phyloP scores from a whole-genome alignment of 2,888 invertebrate genomes.

The Lagria hirta region DNA sequence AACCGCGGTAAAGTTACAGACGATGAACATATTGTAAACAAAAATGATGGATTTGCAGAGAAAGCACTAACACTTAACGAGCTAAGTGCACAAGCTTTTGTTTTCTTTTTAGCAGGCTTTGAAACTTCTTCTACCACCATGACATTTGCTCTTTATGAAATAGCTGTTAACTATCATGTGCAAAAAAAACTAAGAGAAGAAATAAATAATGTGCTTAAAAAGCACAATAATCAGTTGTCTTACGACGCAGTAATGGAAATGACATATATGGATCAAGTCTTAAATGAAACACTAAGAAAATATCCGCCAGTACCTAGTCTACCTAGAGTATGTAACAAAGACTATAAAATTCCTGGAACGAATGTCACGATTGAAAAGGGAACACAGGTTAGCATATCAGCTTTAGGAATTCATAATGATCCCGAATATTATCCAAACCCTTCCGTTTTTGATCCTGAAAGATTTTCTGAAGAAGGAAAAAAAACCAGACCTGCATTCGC shows the following conservation, averaged over 20 bases:
- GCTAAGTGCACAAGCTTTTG: conserved; percentile 28
- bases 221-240: conserved; percentile 32
- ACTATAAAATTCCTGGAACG: conserved; percentile 22
- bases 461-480: conserved; percentile 43
- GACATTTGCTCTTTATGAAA: conserved; percentile 36
- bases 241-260: conserved; percentile 38
- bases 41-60: conserved; percentile 8
- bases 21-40: conserved; percentile 28
- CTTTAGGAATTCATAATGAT: conserved; percentile 43
- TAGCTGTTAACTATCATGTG: conserved; percentile 33
- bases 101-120: conserved; percentile 38
- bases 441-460: conserved; percentile 41
- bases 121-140: conserved; percentile 39
- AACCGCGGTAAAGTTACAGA: conserved; percentile 42
- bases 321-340: conserved; percentile 23
- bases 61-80: conserved; percentile 25
- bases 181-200: conserved; percentile 36
- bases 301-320: conserved; percentile 22
- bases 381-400: conserved; percentile 32
- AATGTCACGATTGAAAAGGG: conserved; percentile 18
- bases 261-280: conserved; percentile 35
- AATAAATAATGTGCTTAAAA: conserved; percentile 28
- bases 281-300: conserved; percentile 33
- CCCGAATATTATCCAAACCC: conserved; percentile 9
- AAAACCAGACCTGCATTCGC: conserved; percentile 34